Evolutionary conservation across 2,888 invertebrate genomes (phyloP).

Genomic region (Eupithecia pulchellata): DNA sequence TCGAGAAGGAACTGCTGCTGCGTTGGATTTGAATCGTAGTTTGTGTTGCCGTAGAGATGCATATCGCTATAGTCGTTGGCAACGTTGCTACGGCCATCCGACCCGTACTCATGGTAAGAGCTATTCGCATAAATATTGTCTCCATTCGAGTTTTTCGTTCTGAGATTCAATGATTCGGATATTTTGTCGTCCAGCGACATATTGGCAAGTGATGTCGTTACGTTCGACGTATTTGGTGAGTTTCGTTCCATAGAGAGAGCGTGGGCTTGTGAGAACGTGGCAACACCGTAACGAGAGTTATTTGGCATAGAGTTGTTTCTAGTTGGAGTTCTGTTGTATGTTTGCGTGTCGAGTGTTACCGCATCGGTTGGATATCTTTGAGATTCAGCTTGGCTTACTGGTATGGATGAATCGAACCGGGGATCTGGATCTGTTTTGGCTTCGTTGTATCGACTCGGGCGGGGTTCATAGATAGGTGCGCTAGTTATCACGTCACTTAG

Average conservation of each 20-base stretch:
- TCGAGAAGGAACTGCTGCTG: constrained; percentile 75
- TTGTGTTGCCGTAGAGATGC: constrained; percentile 70
- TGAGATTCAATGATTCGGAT: constrained; percentile 79
- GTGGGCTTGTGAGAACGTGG: constrained; percentile 58
- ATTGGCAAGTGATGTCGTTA: constrained; percentile 56
- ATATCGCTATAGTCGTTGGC: constrained; percentile 64
- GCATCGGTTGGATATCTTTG: constrained; percentile 57
- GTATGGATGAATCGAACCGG: constrained; percentile 22
- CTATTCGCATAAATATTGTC: constrained; percentile 70
- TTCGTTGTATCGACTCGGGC: constrained; percentile 37
- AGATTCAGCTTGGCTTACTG: constrained; percentile 60
- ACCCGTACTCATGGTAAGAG: constrained; percentile 41
- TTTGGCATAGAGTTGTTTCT: constrained; percentile 52
- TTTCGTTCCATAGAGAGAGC: constrained; percentile 60
- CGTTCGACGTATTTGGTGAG: constrained; percentile 47
- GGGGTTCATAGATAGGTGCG: constrained; percentile 52
- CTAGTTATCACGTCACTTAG: constrained; percentile 11
- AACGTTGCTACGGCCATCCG: constrained; percentile 46
- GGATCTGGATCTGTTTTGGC: constrained; percentile 35
- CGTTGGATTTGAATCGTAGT: constrained; percentile 66
- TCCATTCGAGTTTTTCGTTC: constrained; percentile 71
- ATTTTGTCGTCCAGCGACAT: constrained; percentile 81
- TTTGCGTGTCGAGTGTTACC: constrained; percentile 47
- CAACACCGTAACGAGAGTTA: constrained; percentile 54
- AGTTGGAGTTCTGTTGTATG: constrained; percentile 60